A percentile compares a stretch with the other conserved stretches of the same genome.
Conservation (phyloP, 2,113 vertebrate species). For the Collichthys lucidus region DNA sequence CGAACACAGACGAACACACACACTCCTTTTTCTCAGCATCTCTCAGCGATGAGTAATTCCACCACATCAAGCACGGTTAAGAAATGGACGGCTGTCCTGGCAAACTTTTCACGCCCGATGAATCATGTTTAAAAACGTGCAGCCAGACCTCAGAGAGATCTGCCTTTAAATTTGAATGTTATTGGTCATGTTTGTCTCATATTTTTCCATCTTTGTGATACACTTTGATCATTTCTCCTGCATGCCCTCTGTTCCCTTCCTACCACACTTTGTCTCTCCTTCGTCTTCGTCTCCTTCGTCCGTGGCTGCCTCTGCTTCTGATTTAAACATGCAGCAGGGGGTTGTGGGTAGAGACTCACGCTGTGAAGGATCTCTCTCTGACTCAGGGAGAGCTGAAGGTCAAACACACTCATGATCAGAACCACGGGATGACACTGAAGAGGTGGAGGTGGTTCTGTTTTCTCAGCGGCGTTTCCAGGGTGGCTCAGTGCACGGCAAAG, state of each 20-base stretch:
- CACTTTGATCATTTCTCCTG: conserved; percentile 62
- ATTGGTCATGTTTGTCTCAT: conserved; percentile 43
- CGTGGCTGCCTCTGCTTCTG: conserved; percentile 68
- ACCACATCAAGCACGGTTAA: conserved; percentile 71
- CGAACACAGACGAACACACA: no score
- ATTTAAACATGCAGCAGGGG: conserved; percentile 81
- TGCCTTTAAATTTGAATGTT: conserved; percentile 31
- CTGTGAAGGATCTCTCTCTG: conserved; percentile 81
- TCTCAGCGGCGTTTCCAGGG: no score
- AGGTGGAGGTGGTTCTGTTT: conserved; percentile 47
- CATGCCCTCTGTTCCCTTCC: conserved; percentile 26
- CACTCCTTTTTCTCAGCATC: conserved; percentile 39
- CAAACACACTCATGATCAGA: conserved; percentile 79
- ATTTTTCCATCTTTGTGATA: conserved; percentile 35
- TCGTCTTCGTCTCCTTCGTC: conserved; percentile 8
- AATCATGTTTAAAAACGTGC: conserved; percentile 34
- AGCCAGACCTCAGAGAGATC: conserved; percentile 30
- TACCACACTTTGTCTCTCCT: conserved; percentile 51
- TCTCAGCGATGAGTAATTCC: conserved; percentile 62
- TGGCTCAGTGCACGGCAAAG: not conserved
- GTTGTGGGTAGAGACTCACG: conserved; percentile 78
- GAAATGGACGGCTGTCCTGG: conserved; percentile 21
- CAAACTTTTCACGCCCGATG: conserved; percentile 26
- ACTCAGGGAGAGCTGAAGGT: conserved; percentile 82
- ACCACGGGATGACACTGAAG: conserved; percentile 64